phyloP scores from a whole-genome alignment of 2,113 vertebrate genomes.

The Columbina picui region DNA sequence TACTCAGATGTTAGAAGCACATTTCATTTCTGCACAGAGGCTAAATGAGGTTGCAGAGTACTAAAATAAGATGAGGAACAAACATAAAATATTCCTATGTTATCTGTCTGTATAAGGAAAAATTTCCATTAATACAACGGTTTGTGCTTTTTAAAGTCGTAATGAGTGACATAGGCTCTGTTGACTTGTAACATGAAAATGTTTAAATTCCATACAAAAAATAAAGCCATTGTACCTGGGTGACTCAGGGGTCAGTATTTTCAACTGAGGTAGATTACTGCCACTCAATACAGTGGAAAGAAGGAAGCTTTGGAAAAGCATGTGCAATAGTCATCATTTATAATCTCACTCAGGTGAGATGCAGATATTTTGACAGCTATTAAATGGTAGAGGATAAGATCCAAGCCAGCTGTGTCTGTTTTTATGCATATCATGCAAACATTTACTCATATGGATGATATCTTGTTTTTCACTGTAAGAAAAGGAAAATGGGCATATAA shows the following conservation, averaged over 20 bases:
- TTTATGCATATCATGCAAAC: not conserved
- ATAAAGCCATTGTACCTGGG: not conserved
- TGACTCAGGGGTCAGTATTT: not conserved
- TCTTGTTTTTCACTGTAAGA: not conserved
- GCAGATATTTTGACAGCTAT: not conserved
- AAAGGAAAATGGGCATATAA: not conserved
- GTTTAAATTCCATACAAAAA: not conserved
- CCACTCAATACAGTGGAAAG: not conserved
- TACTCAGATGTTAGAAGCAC: not conserved
- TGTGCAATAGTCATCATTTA: not conserved
- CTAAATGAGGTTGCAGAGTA: not conserved
- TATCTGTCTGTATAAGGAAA: not conserved
- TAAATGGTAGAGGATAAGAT: not conserved
- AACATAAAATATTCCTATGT: not conserved
- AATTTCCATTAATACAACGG: not conserved
- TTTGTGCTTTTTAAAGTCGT: not conserved
- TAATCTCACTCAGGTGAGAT: not conserved
- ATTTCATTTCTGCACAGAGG: not conserved
- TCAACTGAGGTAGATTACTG: not conserved
- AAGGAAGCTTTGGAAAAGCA: not conserved
- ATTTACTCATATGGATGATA: not conserved
- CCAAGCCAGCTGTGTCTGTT: not conserved
- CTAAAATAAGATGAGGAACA: not conserved
- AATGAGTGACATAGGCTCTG: not conserved
- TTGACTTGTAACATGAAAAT: rapidly evolving